Evolutionary conservation across 1,140 invertebrate species (phyloP), one percentile per base, ranked within the genome.

Genomic region (Pygmarrhopalites habei): DNA sequence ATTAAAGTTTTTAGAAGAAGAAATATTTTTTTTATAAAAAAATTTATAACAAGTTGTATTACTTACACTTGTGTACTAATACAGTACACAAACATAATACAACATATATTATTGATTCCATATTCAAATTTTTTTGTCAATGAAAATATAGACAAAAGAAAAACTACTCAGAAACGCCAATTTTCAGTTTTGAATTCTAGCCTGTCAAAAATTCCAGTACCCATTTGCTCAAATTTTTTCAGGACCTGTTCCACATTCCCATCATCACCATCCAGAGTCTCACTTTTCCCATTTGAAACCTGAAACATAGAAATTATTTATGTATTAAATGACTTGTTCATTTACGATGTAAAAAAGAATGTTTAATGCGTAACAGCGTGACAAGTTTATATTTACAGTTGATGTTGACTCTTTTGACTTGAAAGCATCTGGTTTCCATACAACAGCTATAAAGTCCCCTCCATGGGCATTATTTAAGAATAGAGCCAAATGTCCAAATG

Each of bases 381-480:
- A n/a, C 49, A 61, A 15, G 19, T 53, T 12, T 2, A 30, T 21
- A 23, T 5, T 52, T 49, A 53, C 64, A 23, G 49, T 58, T 19
- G 64, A 64, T n/a, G 49, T 58, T 19, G 64, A 64, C 7, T 64
- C 51, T 19, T 44, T 44, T 7, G 30, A 4, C 17, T 52, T 64
- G 4, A 46, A 15, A 28, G 23, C 46, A 52, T 79, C 73, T 7
- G 90, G 89, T 74, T 87, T 91, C 81, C 92, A 88, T 17, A 93
- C 74, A 55, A 95, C 85, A 10, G 83, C 89, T 65, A 97, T 86
- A 10, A 83, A 76, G 62, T 82, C 80, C 28, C 90, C 90, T 23
- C 92, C 92, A 78, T 86, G 91, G 0, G 79, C 77, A 75, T 96
- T 88, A 74, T 93, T 83, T 74, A 96, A 94, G 75, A 96, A 95